Percentiles rank a stretch among this genome's conserved stretches.
Conservation (phyloP, 2,113 vertebrate species). For the Astatotilapia flaviijosephi region DNA sequence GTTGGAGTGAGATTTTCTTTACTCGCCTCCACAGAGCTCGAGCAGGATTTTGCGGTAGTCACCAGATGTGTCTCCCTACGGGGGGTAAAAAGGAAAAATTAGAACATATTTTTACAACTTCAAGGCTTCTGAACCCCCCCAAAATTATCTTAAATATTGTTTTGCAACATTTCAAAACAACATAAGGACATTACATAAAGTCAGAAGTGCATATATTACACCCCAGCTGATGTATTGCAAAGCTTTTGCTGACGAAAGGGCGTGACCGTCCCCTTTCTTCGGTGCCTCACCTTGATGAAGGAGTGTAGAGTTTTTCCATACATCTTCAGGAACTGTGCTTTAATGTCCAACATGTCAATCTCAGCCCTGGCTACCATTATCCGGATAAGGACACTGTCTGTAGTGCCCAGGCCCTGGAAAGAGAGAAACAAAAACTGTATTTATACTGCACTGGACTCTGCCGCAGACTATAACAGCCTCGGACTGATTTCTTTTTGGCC, state of each 20-base stretch:
- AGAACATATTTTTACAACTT: background rate
- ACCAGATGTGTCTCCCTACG: constrained; percentile 90
- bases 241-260: background rate
- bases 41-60: constrained; percentile 92
- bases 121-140: background rate
- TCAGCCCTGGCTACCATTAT: constrained; percentile 92
- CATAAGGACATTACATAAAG: background rate
- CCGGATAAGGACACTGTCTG: constrained; percentile 85
- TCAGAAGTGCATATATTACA: background rate
- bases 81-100: background rate
- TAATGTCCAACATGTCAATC: constrained; percentile 91
- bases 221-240: background rate
- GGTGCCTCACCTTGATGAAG: constrained; percentile 87
- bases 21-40: constrained; percentile 84
- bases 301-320: constrained; percentile 91
- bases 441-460: background rate
- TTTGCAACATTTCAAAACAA: background rate
- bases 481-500: background rate
- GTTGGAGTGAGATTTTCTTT: constrained; percentile 22
- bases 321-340: constrained; percentile 80
- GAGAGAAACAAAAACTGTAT: background rate
- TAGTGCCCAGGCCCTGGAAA: constrained; percentile 86
- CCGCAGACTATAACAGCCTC: background rate
- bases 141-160: background rate
- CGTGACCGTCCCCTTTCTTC: background rate